Base-by-base conservation (phyloP, 2,888 invertebrate species). In the Aspidiotus destructor region DNA sequence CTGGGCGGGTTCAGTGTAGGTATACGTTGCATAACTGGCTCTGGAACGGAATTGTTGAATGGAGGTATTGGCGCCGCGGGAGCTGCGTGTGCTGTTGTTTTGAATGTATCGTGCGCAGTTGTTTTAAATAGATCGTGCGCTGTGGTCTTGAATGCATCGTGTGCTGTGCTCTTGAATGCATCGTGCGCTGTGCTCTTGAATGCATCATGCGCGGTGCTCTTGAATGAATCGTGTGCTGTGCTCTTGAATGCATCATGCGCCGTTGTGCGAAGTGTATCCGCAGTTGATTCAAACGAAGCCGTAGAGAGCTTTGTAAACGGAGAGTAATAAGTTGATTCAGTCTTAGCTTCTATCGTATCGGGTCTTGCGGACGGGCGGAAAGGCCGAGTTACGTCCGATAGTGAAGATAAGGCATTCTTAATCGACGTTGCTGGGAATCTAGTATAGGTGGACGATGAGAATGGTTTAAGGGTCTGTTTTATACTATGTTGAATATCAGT, bases 1-100 rank as follows among this genome's bases (percentile, higher is more conserved):
- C 41, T 62, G 7, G 69, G 69, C 7, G 69, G 69, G 42, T 69
- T 60, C 9, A 69, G 53, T n/a, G 69, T 69, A 11, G 69, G 69
- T 13, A 69, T 15, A 1, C 62, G 61, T 57, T 69, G 69, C 69
- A 69, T 57, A 11, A 55, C 55, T 11, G 41, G 13, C 13, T 64
- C 64, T 16, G 64, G 55, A 55, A 41, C 54, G 8, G 64, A 28
- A 58, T 58, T 40, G 40, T 58, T 58, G 28, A 40, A 40, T 13
- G 17, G 13, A 7, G 58, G 28, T 10, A 58, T 16, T 8, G 17
- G 17, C 10, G 8, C 28, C 5, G 58, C 13, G 9, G 58, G 2
- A 13, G 58, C 13, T 13, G 8, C 55, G 17, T 16, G 17, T 28
- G 17, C 28, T 17, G 58, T 28, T 8, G 58, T 17, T 28, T 58